Conservation (phyloP, 2,113 vertebrate genomes). For the Piaya cayana region DNA sequence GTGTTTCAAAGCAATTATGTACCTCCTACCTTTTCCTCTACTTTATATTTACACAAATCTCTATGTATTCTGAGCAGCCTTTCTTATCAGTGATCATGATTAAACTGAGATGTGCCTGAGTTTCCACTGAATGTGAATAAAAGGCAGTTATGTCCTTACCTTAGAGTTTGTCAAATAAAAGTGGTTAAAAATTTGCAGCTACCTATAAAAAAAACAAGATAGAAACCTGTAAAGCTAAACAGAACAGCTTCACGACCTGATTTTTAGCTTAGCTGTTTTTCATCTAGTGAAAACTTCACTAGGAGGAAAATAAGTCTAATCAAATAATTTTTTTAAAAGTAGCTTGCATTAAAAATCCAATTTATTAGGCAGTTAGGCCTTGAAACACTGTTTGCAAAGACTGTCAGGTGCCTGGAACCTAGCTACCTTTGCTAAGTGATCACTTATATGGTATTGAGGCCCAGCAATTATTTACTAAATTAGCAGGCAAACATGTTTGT, state of each 20-base stretch:
- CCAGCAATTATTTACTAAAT: background rate
- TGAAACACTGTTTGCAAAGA: background rate
- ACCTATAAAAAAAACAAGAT: background rate
- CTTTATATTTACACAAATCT: background rate
- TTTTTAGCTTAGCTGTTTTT: background rate
- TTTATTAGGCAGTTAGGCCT: background rate
- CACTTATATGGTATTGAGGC: background rate
- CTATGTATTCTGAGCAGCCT: background rate
- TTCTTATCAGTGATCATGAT: background rate
- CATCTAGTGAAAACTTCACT: background rate
- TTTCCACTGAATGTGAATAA: background rate
- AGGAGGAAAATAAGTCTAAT: background rate
- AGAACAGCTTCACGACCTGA: background rate
- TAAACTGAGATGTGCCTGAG: background rate
- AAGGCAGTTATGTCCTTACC: background rate
- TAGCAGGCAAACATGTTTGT: background rate
- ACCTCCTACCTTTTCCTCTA: background rate
- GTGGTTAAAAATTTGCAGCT: background rate
- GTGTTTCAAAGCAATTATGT: constrained; percentile 11
- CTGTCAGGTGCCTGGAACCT: background rate
- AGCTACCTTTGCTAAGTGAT: background rate
- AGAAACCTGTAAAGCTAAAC: background rate
- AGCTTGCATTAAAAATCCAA: background rate
- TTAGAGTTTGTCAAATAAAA: background rate
- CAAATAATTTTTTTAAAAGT: background rate